A percentile compares a stretch with the other conserved stretches of the same genome.
phyloP scores from a whole-genome alignment of 2,797 vertebrate genomes.

The Tapirus indicus region DNA sequence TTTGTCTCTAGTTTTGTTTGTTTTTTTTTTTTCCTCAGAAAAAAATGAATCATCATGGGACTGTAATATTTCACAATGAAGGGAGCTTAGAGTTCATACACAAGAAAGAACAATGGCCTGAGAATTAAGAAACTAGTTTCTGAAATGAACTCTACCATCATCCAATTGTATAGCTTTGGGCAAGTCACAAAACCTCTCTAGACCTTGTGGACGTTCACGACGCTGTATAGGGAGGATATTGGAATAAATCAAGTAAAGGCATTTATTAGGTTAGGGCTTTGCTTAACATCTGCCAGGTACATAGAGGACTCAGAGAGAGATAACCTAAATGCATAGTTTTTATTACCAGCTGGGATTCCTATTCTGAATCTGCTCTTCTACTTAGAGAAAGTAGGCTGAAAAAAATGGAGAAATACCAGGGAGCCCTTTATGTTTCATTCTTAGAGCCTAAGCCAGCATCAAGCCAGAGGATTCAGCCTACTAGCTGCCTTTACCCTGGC shows the following conservation, averaged over 20 bases:
- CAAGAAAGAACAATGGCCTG: neutral
- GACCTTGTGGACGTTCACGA: neutral
- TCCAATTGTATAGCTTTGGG: neutral
- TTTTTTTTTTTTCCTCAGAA: neutral
- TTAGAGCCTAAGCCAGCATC: neutral
- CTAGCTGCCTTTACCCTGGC: neutral
- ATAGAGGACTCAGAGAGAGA: neutral
- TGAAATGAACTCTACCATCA: neutral
- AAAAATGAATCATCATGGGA: neutral
- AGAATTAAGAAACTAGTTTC: slow-evolving; percentile 50
- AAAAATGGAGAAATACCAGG: neutral
- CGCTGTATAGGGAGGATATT: neutral
- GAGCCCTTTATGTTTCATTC: neutral
- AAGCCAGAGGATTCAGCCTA: neutral
- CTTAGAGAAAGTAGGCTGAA: neutral
- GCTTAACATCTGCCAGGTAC: neutral
- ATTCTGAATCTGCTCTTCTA: neutral
- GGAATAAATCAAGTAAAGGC: neutral
- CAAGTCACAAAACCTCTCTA: neutral
- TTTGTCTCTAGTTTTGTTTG: neutral
- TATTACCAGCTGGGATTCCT: neutral
- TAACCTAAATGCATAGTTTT: neutral
- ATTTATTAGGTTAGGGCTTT: neutral
- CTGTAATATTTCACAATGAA: neutral
- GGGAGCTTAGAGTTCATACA: neutral